Conservation (phyloP, 2,113 vertebrate genomes). For the Mormoops blainvillei region DNA sequence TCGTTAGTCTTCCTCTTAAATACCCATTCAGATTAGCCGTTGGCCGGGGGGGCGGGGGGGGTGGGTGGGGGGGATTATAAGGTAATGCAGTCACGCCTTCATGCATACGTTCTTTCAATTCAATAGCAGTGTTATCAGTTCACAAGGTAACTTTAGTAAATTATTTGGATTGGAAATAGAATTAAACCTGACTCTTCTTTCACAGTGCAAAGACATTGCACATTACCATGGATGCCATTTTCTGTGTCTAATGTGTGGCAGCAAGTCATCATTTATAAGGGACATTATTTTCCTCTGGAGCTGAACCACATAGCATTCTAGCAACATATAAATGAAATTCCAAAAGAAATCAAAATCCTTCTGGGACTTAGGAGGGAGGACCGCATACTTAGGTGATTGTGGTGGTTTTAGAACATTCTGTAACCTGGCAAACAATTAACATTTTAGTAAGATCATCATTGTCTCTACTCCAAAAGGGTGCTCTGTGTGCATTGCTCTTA, state of each 20-base stretch:
- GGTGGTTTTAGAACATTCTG: neutral
- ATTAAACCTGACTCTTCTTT: conserved; percentile 1
- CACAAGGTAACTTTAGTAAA: neutral
- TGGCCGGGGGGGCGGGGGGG: too few species aligned
- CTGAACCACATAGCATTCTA: neutral
- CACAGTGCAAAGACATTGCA: neutral
- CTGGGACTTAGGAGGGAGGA: neutral
- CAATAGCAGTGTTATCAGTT: neutral
- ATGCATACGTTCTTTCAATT: neutral
- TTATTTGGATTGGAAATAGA: neutral
- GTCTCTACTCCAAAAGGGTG: neutral
- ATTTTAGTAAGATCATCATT: neutral
- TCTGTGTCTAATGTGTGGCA: neutral
- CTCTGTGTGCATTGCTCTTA: conserved; percentile 5
- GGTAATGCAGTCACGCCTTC: neutral
- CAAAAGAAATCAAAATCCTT: neutral
- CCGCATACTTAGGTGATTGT: neutral
- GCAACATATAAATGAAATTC: neutral
- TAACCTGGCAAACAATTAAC: neutral
- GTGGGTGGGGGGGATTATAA: neutral
- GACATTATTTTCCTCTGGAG: neutral
- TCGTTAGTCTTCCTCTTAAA: too few species aligned
- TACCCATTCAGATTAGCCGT: too few species aligned
- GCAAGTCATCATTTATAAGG: neutral
- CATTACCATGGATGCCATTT: neutral